Evolutionary conservation across 2,888 invertebrate genomes (phyloP), one percentile per base, ranked within the genome.

Genomic region (Erebia aethiops): DNA sequence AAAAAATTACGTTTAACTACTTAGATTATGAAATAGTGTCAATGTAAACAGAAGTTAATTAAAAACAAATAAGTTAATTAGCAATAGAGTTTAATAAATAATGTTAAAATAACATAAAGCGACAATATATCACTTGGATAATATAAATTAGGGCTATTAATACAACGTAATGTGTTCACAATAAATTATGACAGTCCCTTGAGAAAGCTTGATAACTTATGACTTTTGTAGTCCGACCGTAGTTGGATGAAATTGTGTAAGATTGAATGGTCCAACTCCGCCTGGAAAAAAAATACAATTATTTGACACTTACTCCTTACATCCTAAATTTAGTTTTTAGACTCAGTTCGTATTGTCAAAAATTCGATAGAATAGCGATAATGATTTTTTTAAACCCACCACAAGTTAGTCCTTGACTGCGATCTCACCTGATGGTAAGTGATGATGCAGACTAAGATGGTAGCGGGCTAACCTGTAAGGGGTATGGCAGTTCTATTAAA

Each of bases 211-310:
- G 96, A 95, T 75, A 97, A 94, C 85, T 97, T 98, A 82, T 98
- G 97, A 64, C 96, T 96, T 88, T 98, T 98, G 92, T 97, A 99
- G 91, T 99, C 99, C 5, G 97, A 96, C 72, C 99, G 95, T 43
- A 99, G 94, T 87, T 99, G 98, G 78, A 99, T 97, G 89, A 99
- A 99, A 90, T 96, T 98, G 78, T 97, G 95, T 49, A 99, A 94
- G 75, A 99, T 97, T 0, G 97, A 96, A 78, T 97, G 96, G 85
- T 99, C 99, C 85, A 99, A 89, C 83, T 97, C 96, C 81, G 97
- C 97, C 98, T 99, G 94, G 60, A 94, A 95, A 84, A 1, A 77
- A 83, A 85, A 83, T 76, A 80, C 11, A 11, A 26, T 16, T 21
- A 11, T n/a, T 54, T 16, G 1, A 54, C 2, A 52, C 9, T 9